Evolutionary conservation across 2,113 vertebrate species (phyloP).

Genomic region (Artemisiospiza belli): DNA sequence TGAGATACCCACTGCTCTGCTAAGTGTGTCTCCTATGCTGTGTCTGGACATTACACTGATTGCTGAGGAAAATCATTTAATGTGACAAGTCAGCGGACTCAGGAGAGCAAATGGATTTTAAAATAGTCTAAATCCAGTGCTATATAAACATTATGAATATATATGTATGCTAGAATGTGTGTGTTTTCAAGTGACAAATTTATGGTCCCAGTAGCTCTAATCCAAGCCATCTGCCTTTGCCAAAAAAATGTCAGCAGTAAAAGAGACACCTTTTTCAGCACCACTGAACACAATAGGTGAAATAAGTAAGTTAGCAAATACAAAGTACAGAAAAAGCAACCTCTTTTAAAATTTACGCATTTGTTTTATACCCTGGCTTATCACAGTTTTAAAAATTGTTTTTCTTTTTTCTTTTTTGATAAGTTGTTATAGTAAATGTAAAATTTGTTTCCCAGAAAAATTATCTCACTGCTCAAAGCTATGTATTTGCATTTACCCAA

Average conservation of each 20-base stretch:
- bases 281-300: neutral
- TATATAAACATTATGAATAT: conserved; percentile 54
- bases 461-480: neutral
- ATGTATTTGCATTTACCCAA: neutral
- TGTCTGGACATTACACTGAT: conserved; percentile 5
- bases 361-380: neutral
- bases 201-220: conserved; percentile 39
- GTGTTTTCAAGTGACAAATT: conserved; percentile 35
- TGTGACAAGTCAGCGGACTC: neutral
- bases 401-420: neutral
- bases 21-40: neutral
- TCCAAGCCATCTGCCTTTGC: conserved; percentile 18
- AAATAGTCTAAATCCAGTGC: conserved; percentile 33
- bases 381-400: neutral
- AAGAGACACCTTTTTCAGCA: conserved; percentile 14
- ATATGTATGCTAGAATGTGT: neutral
- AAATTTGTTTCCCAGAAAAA: conserved; percentile 14
- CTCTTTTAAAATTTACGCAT: neutral
- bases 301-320: neutral
- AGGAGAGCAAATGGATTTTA: conserved; percentile 57
- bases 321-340: neutral
- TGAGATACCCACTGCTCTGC: conserved; percentile 2
- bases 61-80: conserved; percentile 40
- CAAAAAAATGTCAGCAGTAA: conserved; percentile 27
- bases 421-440: neutral